Conservation (phyloP, 2,888 invertebrate genomes). For the Thera obeliscata region DNA sequence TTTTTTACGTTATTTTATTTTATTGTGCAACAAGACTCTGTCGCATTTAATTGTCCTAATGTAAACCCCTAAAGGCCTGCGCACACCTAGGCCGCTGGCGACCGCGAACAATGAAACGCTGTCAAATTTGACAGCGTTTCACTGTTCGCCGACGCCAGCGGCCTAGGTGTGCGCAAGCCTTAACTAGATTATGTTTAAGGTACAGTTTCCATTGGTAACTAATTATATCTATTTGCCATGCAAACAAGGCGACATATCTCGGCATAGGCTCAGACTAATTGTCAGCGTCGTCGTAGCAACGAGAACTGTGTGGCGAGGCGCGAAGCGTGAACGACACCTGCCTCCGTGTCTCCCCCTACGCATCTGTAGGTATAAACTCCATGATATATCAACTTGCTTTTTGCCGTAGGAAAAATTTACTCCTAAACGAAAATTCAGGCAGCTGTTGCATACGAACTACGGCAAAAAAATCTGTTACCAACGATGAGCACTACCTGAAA, state of each 20-base stretch:
- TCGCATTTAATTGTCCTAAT: too few species aligned
- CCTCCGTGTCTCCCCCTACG: conserved; percentile 33
- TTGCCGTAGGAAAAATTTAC: neutral
- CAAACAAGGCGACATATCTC: conserved; percentile 2
- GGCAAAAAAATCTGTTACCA: too few species aligned
- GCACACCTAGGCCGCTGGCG: too few species aligned
- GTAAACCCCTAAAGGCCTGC: too few species aligned
- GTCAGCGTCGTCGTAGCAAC: conserved; percentile 52
- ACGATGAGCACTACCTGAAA: too few species aligned
- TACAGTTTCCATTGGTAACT: neutral
- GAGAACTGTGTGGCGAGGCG: conserved; percentile 46
- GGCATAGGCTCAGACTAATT: conserved; percentile 35
- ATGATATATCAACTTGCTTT: conserved; percentile 10
- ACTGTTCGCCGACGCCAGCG: too few species aligned
- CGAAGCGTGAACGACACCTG: conserved; percentile 64
- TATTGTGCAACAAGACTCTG: too few species aligned
- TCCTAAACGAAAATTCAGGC: neutral
- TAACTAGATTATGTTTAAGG: neutral
- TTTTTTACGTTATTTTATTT: too few species aligned
- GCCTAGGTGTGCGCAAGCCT: too few species aligned
- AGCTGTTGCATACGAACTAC: neutral
- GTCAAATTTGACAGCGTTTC: too few species aligned
- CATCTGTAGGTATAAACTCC: conserved; percentile 10
- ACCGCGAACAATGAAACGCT: too few species aligned
- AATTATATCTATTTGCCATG: conserved; percentile 1